phyloP scores from a whole-genome alignment of 2,113 vertebrate species.

The Arvicanthis niloticus region DNA sequence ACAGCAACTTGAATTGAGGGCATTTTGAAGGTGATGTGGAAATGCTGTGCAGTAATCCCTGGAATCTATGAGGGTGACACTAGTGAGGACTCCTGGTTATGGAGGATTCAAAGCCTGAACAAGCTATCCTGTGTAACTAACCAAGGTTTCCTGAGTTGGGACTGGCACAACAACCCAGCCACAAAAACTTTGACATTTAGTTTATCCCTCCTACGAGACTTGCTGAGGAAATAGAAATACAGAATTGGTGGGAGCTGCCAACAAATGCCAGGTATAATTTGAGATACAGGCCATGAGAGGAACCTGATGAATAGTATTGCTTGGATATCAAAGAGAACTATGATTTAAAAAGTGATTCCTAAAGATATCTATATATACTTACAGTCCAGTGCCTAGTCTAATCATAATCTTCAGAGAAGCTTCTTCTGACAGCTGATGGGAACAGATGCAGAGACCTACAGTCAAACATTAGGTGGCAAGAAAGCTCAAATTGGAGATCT shows the following conservation, averaged over 20 bases:
- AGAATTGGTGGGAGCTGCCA: neutral
- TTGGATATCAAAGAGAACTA: neutral
- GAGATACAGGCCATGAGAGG: neutral
- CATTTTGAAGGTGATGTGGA: neutral
- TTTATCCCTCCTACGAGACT: neutral
- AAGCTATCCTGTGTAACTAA: neutral
- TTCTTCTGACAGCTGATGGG: neutral
- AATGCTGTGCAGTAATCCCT: neutral
- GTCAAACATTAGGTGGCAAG: neutral
- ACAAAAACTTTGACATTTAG: neutral
- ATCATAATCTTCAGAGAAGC: neutral
- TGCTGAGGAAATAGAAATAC: neutral
- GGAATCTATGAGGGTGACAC: neutral
- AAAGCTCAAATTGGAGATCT: neutral
- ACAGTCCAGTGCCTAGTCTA: neutral
- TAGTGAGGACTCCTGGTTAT: neutral
- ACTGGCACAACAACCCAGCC: neutral
- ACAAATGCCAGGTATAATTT: neutral
- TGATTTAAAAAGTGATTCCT: neutral
- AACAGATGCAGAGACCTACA: neutral
- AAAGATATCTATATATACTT: neutral
- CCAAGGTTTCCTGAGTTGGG: neutral
- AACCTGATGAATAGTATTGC: neutral
- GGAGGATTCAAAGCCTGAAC: neutral
- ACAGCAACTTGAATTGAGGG: neutral